Base-by-base conservation (phyloP, 1,140 invertebrate genomes). In the Ctenoplectra terminalis region DNA sequence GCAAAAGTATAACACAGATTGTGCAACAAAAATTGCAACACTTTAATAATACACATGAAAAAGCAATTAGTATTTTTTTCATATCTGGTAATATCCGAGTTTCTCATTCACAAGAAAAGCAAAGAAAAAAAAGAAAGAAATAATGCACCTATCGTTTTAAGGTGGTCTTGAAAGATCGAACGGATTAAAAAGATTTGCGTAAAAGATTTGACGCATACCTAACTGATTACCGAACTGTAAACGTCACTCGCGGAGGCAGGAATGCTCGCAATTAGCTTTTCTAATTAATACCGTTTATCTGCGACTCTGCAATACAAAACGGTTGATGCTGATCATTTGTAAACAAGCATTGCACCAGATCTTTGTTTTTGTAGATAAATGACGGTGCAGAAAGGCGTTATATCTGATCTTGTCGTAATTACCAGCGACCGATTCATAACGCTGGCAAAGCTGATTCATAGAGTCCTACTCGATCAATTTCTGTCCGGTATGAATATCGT, bases 321-420 rank as follows among this genome's bases (percentile, higher is more conserved):
- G 15, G 29, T 15, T 5, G 17, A 13, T 31, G 54, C 29, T 23
- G 31, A 50, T 17, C 67, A 15, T 73, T 69, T 54, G 84, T 70
- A 85, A 86, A 80, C 71, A 75, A 13, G 31, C 43, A 15, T 77
- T 83, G 83, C 84, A 72, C 58, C 81, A 76, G 75, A 87, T 76
- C 60, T 60, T 56, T 70, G 72, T 84, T 84, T 81, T 74, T 52
- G 48, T 71, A 81, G 82, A 87, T 81, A 84, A 87, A 84, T 73
- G 54, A 80, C 73, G 50, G 58, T 23, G 73, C 31, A 50, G 2
- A 76, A 77, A 78, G 23, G 1, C 56, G 50, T 71, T 64, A 58
- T 87, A 77, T 87, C 86, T 79, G 85, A 84, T 84, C 72, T 84
- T 73, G 85, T 34, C 46, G 73, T 85, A 87, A 87, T 87, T 87